phyloP scores from a whole-genome alignment of 2,797 vertebrate genomes.

The Jordanella pulchra region DNA sequence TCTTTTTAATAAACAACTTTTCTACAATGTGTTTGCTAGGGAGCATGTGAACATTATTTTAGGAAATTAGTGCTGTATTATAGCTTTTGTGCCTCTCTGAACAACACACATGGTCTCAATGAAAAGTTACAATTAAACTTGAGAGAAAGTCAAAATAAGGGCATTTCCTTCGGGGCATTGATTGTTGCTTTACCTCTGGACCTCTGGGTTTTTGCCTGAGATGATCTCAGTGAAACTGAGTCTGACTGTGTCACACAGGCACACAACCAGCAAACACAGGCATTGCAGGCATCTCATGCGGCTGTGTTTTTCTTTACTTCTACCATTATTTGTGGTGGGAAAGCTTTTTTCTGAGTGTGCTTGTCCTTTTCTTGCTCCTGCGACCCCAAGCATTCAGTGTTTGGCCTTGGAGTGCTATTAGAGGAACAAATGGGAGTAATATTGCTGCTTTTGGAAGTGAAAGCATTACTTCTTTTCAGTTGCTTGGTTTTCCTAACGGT shows the following conservation, averaged over 20 bases:
- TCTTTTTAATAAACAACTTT: neutral
- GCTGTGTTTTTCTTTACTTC: constrained; percentile 41
- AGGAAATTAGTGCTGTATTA: neutral
- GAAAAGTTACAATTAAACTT: constrained; percentile 9
- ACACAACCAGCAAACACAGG: constrained; percentile 32
- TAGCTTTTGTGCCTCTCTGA: neutral
- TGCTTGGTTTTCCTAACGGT: constrained; percentile 49
- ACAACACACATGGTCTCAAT: neutral
- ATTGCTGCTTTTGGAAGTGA: constrained; percentile 60
- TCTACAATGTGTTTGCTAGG: neutral
- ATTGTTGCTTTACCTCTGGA: constrained; percentile 24
- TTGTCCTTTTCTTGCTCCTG: constrained; percentile 46
- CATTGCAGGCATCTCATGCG: constrained; percentile 23
- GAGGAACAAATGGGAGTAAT: constrained; percentile 64
- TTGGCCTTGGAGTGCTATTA: constrained; percentile 55
- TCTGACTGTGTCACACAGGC: constrained; percentile 23
- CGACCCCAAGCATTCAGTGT: constrained; percentile 34
- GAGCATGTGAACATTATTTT: neutral
- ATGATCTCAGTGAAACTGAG: constrained; percentile 40
- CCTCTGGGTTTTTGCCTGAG: constrained; percentile 20
- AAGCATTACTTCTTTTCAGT: constrained; percentile 51
- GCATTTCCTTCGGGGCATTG: constrained; percentile 13
- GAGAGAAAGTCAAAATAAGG: constrained; percentile 26
- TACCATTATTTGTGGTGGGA: constrained; percentile 53
- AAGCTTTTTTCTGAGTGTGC: constrained; percentile 43